phyloP scores from a whole-genome alignment of 2,888 invertebrate genomes.

The Nymphalis c-album region DNA sequence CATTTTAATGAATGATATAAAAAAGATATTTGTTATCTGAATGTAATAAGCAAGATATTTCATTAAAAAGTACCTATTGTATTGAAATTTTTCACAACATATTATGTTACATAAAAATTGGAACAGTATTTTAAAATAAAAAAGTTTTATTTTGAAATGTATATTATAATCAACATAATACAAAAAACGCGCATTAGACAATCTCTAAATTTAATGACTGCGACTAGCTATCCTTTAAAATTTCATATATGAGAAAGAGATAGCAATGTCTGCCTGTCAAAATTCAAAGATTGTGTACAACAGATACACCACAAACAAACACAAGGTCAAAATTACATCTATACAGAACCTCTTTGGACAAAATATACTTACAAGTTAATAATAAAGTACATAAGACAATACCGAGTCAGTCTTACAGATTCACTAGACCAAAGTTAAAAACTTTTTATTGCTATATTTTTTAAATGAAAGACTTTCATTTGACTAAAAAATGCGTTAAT shows the following conservation, averaged over 20 bases:
- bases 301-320: not conserved
- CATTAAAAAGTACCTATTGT: too few species aligned
- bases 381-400: not conserved
- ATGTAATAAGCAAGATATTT: too few species aligned
- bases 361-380: not conserved
- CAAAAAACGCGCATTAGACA: constrained; percentile 4
- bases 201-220: too few species aligned
- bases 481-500: not conserved
- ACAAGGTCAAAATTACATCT: constrained; percentile 7
- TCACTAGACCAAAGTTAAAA: constrained; percentile 15
- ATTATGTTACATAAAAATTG: not conserved
- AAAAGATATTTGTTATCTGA: too few species aligned
- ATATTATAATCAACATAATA: constrained; percentile 2
- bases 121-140: not conserved
- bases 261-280: too few species aligned
- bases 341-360: constrained; percentile 19
- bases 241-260: too few species aligned
- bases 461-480: not conserved
- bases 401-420: constrained; percentile 32
- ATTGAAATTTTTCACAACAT: too few species aligned
- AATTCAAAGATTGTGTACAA: too few species aligned
- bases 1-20: too few species aligned
- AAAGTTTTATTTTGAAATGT: not conserved
- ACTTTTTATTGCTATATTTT: constrained; percentile 2
- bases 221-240: too few species aligned